phyloP scores from a whole-genome alignment of 1,140 invertebrate genomes.

The Pachypeltis micranthus region DNA sequence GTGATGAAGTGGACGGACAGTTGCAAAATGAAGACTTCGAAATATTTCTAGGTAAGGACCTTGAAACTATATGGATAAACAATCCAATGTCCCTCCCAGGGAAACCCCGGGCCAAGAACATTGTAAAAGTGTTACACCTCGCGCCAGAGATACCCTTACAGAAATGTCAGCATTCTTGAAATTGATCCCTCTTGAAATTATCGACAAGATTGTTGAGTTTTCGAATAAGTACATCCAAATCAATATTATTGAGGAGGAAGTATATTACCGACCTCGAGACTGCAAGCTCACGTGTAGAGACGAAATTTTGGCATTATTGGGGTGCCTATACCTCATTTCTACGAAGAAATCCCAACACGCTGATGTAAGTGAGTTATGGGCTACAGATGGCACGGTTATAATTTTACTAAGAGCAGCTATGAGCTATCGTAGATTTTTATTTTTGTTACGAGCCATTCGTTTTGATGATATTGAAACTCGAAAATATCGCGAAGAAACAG shows the following conservation, averaged over 20 bases:
- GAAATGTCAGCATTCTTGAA: not conserved
- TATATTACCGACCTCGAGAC: not conserved
- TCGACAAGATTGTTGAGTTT: not conserved
- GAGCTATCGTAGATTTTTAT: conserved; percentile 29
- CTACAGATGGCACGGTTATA: not conserved
- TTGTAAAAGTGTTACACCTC: not conserved
- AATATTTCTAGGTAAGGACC: not conserved
- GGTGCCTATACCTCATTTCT: not conserved
- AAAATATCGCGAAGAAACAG: conserved; percentile 24
- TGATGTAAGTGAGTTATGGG: not conserved
- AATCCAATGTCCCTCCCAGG: not conserved
- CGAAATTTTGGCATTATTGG: not conserved
- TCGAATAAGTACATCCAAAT: not conserved
- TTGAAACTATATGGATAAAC: not conserved
- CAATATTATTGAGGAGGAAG: not conserved
- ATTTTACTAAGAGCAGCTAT: not conserved
- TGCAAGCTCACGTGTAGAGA: not conserved
- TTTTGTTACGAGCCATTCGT: conserved; percentile 28
- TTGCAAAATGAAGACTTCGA: not conserved
- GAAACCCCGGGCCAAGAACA: not conserved
- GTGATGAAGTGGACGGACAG: not conserved
- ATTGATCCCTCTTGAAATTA: not conserved
- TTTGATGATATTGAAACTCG: conserved; percentile 31
- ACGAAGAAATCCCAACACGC: not conserved
- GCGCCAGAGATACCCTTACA: not conserved